Evolutionary conservation across 2,888 invertebrate species (phyloP), one percentile per base, ranked within the genome.

Genomic region (Schrankia costaestrigalis): DNA sequence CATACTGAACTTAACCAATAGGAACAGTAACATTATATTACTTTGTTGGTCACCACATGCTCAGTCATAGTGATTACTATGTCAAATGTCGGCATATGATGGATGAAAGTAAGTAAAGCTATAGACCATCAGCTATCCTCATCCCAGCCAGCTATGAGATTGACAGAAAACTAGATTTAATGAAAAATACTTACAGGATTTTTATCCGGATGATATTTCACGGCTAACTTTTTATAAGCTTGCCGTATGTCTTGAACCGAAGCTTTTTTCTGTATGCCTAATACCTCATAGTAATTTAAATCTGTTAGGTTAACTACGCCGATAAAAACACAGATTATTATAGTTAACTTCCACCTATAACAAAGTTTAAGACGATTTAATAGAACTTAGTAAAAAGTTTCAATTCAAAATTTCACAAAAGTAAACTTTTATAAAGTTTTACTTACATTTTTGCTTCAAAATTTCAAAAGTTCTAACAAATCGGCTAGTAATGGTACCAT

Each of bases 181-280:
- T n/a, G n/a, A 4, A 1, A 7, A 21, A 22, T 23, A 75, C 82
- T 78, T 76, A 90, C 91, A 45, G 82, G 79, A 59, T 90, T 91
- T 71, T 95, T 95, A 72, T 95, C 95, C 1, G 95, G 95, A 82
- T 95, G 95, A 50, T 90, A 88, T 34, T 89, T 90, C 1, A 95
- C 85, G 0, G 94, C 95, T 26, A 94, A 67, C 68, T 93, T 93
- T 68, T 95, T 95, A 67, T 94, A 95, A 3, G 94, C 94, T 69
- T 91, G 92, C 42, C 93, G 82, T 35, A 95, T 94, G 64, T 94
- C 93, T 51, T 91, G 90, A 27, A 90, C 87, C 35, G 91, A 89
- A 1, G 94, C 93, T 61, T 91, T 89, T 75, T 90, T 91, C 0
- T 89, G 73, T 8, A 95, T 80, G 6, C 92, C 93, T 13, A 95